These are phyloP conservation scores for Sarcoramphus papa DNA, from an alignment of 2,797 vertebrate species.

Conservation along the genomic window DNA sequence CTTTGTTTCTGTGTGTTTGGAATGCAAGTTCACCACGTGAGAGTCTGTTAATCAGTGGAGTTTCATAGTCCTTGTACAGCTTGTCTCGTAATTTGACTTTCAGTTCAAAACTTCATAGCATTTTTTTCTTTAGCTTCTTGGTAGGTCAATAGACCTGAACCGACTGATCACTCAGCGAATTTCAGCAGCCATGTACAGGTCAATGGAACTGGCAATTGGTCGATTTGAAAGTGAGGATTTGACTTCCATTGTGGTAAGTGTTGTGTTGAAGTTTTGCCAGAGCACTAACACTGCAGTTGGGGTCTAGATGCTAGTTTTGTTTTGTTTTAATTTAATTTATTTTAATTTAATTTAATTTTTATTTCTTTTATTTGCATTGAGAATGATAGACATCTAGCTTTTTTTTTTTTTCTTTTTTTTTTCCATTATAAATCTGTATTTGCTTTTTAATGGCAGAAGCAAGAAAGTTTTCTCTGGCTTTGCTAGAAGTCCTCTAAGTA, in stretches of 20 bases:
- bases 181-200: conserved; percentile 90
- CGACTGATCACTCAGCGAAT: conserved; percentile 95
- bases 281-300: background rate
- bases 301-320: background rate
- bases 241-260: conserved; percentile 91
- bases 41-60: background rate
- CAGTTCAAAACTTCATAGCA: background rate
- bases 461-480: background rate
- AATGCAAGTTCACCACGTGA: background rate
- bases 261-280: background rate
- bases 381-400: background rate
- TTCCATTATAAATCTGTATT: background rate
- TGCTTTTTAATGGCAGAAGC: background rate
- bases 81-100: background rate
- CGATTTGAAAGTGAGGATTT: conserved; percentile 98
- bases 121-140: conserved; percentile 82
- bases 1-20: background rate
- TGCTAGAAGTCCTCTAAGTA: background rate
- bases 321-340: background rate
- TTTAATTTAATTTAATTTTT: background rate
- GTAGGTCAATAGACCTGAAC: conserved; percentile 96
- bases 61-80: background rate
- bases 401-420: background rate
- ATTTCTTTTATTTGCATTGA: background rate
- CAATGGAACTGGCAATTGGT: conserved; percentile 91